Base-by-base conservation (phyloP, 2,888 invertebrate genomes). In the Poecilus cupreus region DNA sequence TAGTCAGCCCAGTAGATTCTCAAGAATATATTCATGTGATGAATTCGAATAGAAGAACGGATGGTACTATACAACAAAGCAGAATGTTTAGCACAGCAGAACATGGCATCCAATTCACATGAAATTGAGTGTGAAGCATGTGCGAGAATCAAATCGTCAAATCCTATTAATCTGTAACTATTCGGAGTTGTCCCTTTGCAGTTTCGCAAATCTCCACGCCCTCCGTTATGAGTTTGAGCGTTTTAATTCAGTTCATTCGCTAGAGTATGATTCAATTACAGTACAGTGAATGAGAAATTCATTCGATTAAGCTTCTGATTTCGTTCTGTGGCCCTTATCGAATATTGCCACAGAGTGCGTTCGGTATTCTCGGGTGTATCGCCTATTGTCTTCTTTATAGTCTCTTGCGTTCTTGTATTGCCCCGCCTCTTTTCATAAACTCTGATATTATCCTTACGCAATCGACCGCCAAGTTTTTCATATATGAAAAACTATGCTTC, bases 361-460 rank as follows among this genome's bases (percentile, higher is more conserved):
- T n/a, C n/a, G 60, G 60, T 60, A 26, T 72, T 26, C 74, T 75
- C 26, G n/a, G 10, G 51, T 8, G 37, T 51, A 54, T 75, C 22
- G 51, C 37, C 76, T 51, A 76, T 76, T 76, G 76, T 76, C 76
- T 76, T 76, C 76, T 76, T 75, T 54, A 76, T 72, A 24, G 22
- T 20, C 46, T 72, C 46, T 22, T 57, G 24, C 18, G 54, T 26
- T 26, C 57, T 57, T 24, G 5, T 64, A 46, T 24, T n/a, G 24
- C 46, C 24, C 37, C 46, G 46, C 76, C 76, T 22, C 37, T 54
- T 76, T 76, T 76, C 76, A 76, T 76, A 76, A 76, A 57, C 37
- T 32, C 76, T n/a, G 37, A 76, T 76, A 76, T 76, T 76, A 76
- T 76, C 32, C 54, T 54, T 32, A 57, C 76, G 51, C 76, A 76